Base-by-base conservation (phyloP, 2,797 vertebrate genomes). In the Apogon hyalosoma region DNA sequence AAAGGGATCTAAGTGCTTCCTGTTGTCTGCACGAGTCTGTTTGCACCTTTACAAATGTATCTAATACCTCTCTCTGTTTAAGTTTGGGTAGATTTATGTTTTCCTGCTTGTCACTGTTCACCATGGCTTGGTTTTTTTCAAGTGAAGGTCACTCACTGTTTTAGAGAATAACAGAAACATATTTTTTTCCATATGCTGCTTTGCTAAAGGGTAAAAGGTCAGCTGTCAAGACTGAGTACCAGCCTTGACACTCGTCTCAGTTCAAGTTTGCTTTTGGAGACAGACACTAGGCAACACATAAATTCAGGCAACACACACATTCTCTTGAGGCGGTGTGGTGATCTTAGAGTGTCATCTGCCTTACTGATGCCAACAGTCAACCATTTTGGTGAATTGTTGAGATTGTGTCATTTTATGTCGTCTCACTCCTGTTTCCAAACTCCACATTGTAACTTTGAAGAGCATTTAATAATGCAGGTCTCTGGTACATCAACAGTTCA, bases 1-100 rank as follows among this genome's bases (percentile, higher is more conserved):
- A 28, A 67, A 70, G 41, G 39, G 75, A 40, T 74, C 31, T 82
- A 64, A 85, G 68, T 83, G 85, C 74, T 83, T 83, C 68, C 72
- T 65, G 68, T 79, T 73, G 65, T 66, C 66, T 59, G 41, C 28
- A 6, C 48, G 70, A 52, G 49, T 73, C 53, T 50, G 63, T 82
- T 81, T 79, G 67, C 72, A 74, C 77, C 77, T 80, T 68, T 68
- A 51, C 72, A 64, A 36, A 10, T 10, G 9, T 68, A 28, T 28
- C 58, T 65, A 11, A 69, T 69, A 45, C 12, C 68, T 55, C 10
- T 21, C 57, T 65, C 41, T 75, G 73, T 84, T 78, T 77, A 55
- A 18, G 18, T 74, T 63, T 58, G 61, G 65, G 39, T 50, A 62
- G 71, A 79, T 78, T 68, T 63, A 66, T 74, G 45, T 68, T 10